Evolutionary conservation across 2,797 vertebrate species (phyloP).

Genomic region (Anisognathus igniventris): DNA sequence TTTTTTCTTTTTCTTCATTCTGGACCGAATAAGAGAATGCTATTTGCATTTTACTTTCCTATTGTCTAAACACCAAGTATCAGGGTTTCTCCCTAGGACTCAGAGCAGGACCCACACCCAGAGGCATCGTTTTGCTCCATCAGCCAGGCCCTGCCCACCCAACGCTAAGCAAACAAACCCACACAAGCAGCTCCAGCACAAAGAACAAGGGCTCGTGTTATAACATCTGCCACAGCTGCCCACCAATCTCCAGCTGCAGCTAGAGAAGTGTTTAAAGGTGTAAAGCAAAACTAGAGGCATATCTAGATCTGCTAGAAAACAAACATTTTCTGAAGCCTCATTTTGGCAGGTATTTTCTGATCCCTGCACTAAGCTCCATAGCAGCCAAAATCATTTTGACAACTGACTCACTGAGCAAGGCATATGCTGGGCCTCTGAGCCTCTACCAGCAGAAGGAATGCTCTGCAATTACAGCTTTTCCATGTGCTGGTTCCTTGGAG

Average conservation of each 20-base stretch:
- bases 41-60: not conserved
- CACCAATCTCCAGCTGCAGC: not conserved
- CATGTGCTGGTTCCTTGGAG: not conserved
- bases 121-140: not conserved
- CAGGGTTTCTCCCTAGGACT: not conserved
- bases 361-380: not conserved
- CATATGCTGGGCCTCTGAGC: not conserved
- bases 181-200: not conserved
- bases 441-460: not conserved
- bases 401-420: constrained; percentile 20
- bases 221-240: not conserved
- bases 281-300: not conserved
- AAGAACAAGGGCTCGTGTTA: not conserved
- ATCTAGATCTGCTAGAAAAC: not conserved
- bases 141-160: not conserved
- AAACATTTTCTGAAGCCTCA: not conserved
- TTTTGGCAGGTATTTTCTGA: constrained; percentile 6
- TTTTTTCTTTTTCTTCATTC: not conserved
- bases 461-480: not conserved
- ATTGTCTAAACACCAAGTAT: not conserved
- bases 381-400: not conserved
- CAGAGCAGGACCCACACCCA: not conserved
- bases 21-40: not conserved
- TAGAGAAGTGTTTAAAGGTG: not conserved
- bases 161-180: not conserved